Evolutionary conservation across 1,140 invertebrate genomes (phyloP).

Genomic region (Zaprionus capensis): DNA sequence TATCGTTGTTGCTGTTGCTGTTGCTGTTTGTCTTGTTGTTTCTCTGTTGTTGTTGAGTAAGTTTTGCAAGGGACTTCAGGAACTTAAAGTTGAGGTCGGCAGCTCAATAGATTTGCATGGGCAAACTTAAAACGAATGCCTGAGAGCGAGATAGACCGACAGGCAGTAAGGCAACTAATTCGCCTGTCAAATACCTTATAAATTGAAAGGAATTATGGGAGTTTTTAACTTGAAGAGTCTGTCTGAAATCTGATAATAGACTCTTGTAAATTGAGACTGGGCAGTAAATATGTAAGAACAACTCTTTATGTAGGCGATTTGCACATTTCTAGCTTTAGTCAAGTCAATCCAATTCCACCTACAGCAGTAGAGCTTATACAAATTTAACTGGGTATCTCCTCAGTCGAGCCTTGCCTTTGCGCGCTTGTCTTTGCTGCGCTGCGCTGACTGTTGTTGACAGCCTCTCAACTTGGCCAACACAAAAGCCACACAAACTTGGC

Average conservation of each 20-base stretch:
- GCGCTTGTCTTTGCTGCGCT: constrained; percentile 14
- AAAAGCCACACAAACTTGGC: constrained; percentile 57
- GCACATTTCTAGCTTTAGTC: too few relatives aligned
- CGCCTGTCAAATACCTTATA: background rate
- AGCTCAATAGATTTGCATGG: constrained; percentile 32
- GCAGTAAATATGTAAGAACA: too few relatives aligned
- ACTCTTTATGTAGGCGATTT: too few relatives aligned
- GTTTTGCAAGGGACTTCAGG: constrained; percentile 4
- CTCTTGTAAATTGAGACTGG: too few relatives aligned
- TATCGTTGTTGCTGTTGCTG: constrained; percentile 15
- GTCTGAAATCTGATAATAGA: background rate
- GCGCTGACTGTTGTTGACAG: constrained; percentile 67
- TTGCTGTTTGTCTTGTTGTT: background rate
- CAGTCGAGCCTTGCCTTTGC: background rate
- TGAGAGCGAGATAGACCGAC: background rate
- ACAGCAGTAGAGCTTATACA: background rate
- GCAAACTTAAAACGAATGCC: background rate
- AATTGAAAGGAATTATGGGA: background rate
- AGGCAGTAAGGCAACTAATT: background rate
- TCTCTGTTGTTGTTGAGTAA: constrained; percentile 10
- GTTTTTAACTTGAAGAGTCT: background rate
- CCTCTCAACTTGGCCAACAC: constrained; percentile 47
- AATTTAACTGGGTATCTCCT: constrained; percentile 27
- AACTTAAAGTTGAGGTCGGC: constrained; percentile 19
- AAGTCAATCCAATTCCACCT: too few relatives aligned